Percentiles rank a stretch among this genome's conserved stretches.
Conservation (phyloP, 2,797 vertebrate genomes). For the Todus mexicanus region DNA sequence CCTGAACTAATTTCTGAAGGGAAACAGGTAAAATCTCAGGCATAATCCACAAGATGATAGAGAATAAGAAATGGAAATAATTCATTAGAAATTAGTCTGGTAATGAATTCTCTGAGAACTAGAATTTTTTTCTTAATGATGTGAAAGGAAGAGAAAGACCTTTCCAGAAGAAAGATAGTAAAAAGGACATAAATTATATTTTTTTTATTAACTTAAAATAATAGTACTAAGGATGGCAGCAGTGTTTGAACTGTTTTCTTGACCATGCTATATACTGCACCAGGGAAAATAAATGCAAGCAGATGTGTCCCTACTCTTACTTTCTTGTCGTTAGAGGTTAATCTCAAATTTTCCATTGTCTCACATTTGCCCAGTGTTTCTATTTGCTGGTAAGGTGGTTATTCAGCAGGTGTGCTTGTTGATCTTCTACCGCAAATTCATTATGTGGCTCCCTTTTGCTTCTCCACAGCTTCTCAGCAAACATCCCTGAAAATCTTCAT, state of each 20-base stretch:
- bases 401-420: background rate
- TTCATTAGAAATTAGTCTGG: background rate
- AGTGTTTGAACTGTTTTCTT: background rate
- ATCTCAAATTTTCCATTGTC: background rate
- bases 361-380: background rate
- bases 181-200: background rate
- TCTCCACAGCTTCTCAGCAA: background rate
- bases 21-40: background rate
- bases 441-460: background rate
- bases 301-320: background rate
- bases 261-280: background rate
- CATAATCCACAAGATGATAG: background rate
- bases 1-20: background rate
- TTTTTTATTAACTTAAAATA: background rate
- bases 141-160: background rate
- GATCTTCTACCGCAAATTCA: background rate
- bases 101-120: background rate
- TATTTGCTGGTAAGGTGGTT: background rate
- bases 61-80: background rate
- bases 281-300: background rate
- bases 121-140: background rate
- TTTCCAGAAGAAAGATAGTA: background rate
- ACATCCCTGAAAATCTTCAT: background rate
- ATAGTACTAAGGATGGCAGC: background rate
- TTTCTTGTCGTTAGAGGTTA: background rate